Percentiles rank a stretch among this genome's conserved stretches.
phyloP scores from a whole-genome alignment of 2,113 vertebrate genomes.

The Leptodactylus fuscus region DNA sequence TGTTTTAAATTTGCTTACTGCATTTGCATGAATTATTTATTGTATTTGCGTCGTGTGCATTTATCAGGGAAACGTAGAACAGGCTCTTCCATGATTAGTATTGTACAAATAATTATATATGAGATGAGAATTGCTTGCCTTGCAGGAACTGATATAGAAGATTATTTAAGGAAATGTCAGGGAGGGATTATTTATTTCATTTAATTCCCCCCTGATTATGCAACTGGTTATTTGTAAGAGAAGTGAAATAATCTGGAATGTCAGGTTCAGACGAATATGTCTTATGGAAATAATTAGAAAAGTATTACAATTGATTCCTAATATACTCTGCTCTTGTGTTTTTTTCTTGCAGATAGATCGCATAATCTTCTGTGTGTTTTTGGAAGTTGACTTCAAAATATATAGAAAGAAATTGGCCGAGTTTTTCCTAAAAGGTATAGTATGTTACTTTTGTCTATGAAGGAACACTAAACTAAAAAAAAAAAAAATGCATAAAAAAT shows the following conservation, averaged over 20 bases:
- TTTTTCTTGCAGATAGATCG: conserved; percentile 84
- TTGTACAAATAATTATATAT: conserved; percentile 44
- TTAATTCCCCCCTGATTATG: conserved; percentile 36
- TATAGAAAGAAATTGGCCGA: conserved; percentile 95
- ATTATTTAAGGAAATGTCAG: conserved; percentile 34
- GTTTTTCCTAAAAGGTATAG: conserved; percentile 87
- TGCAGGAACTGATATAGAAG: conserved; percentile 37
- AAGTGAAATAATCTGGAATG: not conserved
- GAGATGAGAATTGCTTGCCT: not conserved
- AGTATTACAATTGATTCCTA: not conserved
- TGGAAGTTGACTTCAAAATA: conserved; percentile 94
- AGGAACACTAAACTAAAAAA: too few relatives aligned
- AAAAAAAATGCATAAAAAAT: too few relatives aligned
- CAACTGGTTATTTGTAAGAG: conserved; percentile 3
- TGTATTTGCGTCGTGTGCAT: conserved; percentile 38
- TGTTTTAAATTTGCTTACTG: conserved; percentile 23
- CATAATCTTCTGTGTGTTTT: conserved; percentile 97
- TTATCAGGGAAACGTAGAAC: conserved; percentile 29
- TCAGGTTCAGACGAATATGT: not conserved
- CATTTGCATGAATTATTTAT: conserved; percentile 54
- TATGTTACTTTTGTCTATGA: not conserved
- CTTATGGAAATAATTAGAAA: conserved; percentile 33
- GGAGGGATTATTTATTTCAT: conserved; percentile 39
- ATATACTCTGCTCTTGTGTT: conserved; percentile 62
- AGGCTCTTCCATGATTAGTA: conserved; percentile 28